phyloP scores from a whole-genome alignment of 2,797 vertebrate genomes.

The Sarcophilus harrisii region DNA sequence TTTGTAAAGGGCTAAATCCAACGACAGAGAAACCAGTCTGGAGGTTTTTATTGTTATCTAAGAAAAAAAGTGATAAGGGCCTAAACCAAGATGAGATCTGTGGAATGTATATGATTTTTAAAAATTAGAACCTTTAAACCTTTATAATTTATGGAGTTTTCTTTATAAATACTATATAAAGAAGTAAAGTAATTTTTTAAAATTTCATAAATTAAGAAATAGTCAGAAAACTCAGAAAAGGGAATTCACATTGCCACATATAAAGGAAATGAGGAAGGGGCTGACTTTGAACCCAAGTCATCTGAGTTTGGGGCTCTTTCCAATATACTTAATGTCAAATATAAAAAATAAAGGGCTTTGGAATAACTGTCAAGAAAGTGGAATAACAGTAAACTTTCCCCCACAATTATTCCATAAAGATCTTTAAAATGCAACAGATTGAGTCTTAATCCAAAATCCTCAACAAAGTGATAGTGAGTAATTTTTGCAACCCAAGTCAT shows the following conservation, averaged over 20 bases:
- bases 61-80: not conserved
- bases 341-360: not conserved
- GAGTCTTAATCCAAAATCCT: not conserved
- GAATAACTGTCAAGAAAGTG: not conserved
- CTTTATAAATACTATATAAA: not conserved
- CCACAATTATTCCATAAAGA: not conserved
- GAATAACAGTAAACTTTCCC: not conserved
- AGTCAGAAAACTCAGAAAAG: not conserved
- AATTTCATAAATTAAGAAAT: not conserved
- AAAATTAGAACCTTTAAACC: not conserved
- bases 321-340: not conserved
- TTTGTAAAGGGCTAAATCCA: not conserved
- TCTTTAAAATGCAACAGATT: not conserved
- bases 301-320: not conserved
- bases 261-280: not conserved
- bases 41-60: not conserved
- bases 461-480: not conserved
- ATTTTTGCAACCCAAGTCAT: not conserved
- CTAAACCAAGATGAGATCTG: not conserved
- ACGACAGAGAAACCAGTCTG: not conserved
- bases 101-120: not conserved
- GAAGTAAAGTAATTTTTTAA: too few species aligned
- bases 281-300: not conserved
- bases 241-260: not conserved
- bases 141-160: not conserved